Conservation (phyloP, 1,140 invertebrate species). For the Brachionus koreanus region DNA sequence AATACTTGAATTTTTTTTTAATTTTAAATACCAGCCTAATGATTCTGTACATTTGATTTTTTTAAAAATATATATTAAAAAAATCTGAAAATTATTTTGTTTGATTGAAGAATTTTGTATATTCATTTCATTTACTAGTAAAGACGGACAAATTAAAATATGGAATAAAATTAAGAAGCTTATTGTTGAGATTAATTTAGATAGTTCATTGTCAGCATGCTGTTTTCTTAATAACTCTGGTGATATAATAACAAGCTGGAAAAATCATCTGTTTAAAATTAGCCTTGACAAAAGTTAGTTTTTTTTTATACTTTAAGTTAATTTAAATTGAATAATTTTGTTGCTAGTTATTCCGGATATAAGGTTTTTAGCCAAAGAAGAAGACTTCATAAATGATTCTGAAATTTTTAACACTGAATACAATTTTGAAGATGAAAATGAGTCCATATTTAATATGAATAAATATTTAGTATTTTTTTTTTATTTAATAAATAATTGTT, state of each 20-base stretch:
- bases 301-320: neutral
- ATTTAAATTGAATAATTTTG: neutral
- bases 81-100: too few species aligned
- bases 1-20: neutral
- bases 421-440: constrained; percentile 49
- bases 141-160: constrained; percentile 54
- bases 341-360: neutral
- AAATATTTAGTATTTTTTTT: constrained; percentile 52
- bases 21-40: neutral
- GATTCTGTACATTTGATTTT: neutral
- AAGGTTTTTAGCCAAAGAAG: neutral
- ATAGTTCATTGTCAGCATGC: constrained; percentile 50
- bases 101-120: too few species aligned
- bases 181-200: constrained; percentile 53
- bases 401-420: constrained; percentile 54
- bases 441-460: constrained; percentile 51
- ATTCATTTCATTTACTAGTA: constrained; percentile 48
- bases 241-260: constrained; percentile 53
- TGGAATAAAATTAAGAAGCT: constrained; percentile 49
- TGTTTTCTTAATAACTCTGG: constrained; percentile 53
- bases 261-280: constrained; percentile 56
- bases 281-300: constrained; percentile 49
- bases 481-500: neutral
- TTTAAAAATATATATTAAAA: constrained; percentile 35
- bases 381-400: constrained; percentile 50